phyloP scores from a whole-genome alignment of 2,797 vertebrate species.

The Enteromius afrohamiltoni region DNA sequence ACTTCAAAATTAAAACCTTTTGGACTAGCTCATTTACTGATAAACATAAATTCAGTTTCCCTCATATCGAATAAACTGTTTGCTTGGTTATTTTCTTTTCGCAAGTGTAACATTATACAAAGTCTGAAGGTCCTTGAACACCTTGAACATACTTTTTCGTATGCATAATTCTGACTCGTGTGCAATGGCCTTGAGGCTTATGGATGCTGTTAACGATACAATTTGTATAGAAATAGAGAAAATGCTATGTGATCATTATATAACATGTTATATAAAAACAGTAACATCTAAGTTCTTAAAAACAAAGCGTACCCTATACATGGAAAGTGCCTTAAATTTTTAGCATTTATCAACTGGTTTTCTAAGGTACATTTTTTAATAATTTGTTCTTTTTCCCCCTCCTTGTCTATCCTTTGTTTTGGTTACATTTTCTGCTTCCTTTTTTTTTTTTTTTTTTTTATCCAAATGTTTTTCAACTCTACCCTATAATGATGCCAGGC shows the following conservation, averaged over 20 bases:
- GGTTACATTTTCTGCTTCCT: background rate
- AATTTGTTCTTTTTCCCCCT: background rate
- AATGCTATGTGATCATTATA: background rate
- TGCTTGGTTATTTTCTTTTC: background rate
- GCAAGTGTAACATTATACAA: background rate
- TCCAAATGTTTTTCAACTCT: background rate
- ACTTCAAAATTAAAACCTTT: background rate
- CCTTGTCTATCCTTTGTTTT: background rate
- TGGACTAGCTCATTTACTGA: too few relatives aligned
- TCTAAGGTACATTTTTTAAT: background rate
- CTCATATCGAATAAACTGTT: background rate
- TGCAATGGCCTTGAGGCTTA: background rate
- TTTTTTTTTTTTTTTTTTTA: background rate
- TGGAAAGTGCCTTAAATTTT: background rate
- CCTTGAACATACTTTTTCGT: too few relatives aligned
- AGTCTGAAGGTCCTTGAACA: too few relatives aligned
- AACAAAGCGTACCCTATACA: background rate
- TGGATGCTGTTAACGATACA: too few relatives aligned
- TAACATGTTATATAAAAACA: background rate
- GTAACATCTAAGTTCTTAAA: background rate
- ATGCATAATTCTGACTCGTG: too few relatives aligned
- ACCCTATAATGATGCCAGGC: constrained; percentile 17
- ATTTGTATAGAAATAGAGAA: too few relatives aligned
- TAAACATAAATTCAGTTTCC: background rate
- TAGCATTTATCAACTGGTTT: background rate